Conservation (phyloP, 2,888 invertebrate species). For the Panzeria rudis region DNA sequence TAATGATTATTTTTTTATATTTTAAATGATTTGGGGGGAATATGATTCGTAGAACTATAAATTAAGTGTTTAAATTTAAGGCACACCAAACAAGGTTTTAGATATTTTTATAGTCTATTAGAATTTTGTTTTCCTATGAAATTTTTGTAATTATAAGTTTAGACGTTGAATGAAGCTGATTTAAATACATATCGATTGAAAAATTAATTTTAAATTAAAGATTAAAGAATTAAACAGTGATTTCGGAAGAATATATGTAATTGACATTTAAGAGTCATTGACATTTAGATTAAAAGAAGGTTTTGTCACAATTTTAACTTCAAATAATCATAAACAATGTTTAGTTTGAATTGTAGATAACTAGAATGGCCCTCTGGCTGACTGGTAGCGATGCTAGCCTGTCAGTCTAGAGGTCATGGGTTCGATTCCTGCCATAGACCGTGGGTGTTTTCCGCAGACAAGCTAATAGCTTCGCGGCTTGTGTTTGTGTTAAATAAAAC, state of each 20-base stretch:
- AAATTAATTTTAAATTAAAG: constrained; percentile 5
- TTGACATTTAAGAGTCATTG: constrained; percentile 15
- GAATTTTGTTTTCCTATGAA: constrained; percentile 47
- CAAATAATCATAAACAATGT: not conserved
- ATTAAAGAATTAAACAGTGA: not conserved
- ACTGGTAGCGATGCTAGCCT: too few species aligned
- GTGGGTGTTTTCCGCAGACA: too few species aligned
- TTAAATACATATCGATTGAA: constrained; percentile 7
- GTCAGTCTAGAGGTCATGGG: too few species aligned
- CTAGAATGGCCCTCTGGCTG: too few species aligned
- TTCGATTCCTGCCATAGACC: too few species aligned
- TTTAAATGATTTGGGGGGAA: constrained; percentile 30
- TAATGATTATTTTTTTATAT: constrained; percentile 44
- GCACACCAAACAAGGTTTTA: constrained; percentile 30
- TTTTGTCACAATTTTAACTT: not conserved
- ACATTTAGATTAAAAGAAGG: not conserved
- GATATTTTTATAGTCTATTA: constrained; percentile 24
- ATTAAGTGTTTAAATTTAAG: constrained; percentile 48
- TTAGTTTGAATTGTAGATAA: not conserved
- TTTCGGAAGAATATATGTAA: not conserved
- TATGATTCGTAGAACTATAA: constrained; percentile 70
- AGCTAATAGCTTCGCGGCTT: too few species aligned
- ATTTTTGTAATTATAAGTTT: not conserved
- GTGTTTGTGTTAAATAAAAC: too few species aligned
- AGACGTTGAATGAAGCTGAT: not conserved